Conservation (phyloP, 1,140 invertebrate genomes). For the Amyelois transitella region DNA sequence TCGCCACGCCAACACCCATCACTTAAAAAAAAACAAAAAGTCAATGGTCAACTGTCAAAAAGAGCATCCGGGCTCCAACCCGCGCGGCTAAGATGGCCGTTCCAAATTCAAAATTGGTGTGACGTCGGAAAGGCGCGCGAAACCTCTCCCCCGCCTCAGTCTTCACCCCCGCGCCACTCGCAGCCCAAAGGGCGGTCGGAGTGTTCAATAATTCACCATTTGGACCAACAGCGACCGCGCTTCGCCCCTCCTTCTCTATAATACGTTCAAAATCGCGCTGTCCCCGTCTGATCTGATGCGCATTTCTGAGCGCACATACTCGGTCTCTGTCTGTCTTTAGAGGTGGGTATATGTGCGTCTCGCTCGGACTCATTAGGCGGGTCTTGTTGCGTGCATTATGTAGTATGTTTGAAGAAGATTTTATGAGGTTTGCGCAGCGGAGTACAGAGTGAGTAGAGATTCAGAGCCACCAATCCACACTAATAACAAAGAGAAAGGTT, state of each 20-base stretch:
- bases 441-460: slow-evolving; percentile 27
- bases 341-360: slow-evolving; percentile 11
- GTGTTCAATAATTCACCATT: slow-evolving; percentile 51
- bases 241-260: slow-evolving; percentile 16
- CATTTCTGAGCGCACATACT: slow-evolving; percentile 33
- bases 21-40: slow-evolving; percentile 3
- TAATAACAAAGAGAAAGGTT: too few species aligned
- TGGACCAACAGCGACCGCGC: slow-evolving; percentile 34
- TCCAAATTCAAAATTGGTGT: slow-evolving; percentile 48
- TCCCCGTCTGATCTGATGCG: slow-evolving; percentile 45
- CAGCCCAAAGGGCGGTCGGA: slow-evolving; percentile 57
- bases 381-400: slow-evolving; percentile 49
- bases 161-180: slow-evolving; percentile 25
- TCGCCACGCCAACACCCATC: slow-evolving; percentile 2
- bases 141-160: slow-evolving; percentile 14
- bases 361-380: slow-evolving; percentile 45
- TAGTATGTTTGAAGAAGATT: slow-evolving; percentile 58
- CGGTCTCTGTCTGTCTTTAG: slow-evolving; percentile 10
- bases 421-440: slow-evolving; percentile 57
- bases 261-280: slow-evolving; percentile 20
- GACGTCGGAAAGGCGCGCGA: slow-evolving; percentile 54
- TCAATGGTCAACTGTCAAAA: slow-evolving; percentile 23
- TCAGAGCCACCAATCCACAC: slow-evolving; percentile 29
- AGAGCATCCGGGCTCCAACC: slow-evolving; percentile 33
- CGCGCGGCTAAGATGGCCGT: slow-evolving; percentile 39